These are phyloP conservation scores for Nixonia krombeini DNA, from an alignment of 1,140 invertebrate species.

Conservation along the genomic window DNA sequence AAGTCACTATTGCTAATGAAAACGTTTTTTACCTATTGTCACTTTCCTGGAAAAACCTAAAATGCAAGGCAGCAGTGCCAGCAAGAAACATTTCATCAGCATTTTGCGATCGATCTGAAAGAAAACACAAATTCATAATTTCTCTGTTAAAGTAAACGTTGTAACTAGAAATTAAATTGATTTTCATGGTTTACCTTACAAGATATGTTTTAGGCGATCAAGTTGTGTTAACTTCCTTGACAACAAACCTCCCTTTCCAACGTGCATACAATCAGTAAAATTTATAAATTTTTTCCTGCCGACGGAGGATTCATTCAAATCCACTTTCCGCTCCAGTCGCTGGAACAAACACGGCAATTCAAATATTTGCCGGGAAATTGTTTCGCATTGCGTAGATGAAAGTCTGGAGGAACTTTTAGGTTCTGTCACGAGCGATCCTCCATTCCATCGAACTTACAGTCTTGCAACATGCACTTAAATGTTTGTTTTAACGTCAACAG, in stretches of 20 bases:
- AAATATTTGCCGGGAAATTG: slow-evolving; percentile 13
- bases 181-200: too few species aligned
- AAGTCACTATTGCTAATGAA: too few species aligned
- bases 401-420: not conserved
- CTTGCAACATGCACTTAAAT: slow-evolving; percentile 45
- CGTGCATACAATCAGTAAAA: too few species aligned
- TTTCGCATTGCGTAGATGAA: not conserved
- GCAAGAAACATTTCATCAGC: slow-evolving; percentile 27
- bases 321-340: slow-evolving; percentile 21
- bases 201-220: too few species aligned
- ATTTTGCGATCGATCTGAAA: slow-evolving; percentile 45
- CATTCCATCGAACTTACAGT: not conserved
- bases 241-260: too few species aligned
- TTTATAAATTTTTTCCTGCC: not conserved
- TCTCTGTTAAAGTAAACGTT: not conserved
- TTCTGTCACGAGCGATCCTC: not conserved
- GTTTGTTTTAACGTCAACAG: slow-evolving; percentile 43
- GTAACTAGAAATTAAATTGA: not conserved
- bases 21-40: slow-evolving; percentile 34
- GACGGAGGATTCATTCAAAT: slow-evolving; percentile 18
- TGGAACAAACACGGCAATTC: not conserved
- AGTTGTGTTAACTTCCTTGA: not conserved
- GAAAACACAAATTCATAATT: not conserved
- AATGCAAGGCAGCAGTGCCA: slow-evolving; percentile 29
- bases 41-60: slow-evolving; percentile 24